These are phyloP conservation scores for Oophaga sylvatica DNA, from an alignment of 2,797 vertebrate genomes.

Conservation along the genomic window DNA sequence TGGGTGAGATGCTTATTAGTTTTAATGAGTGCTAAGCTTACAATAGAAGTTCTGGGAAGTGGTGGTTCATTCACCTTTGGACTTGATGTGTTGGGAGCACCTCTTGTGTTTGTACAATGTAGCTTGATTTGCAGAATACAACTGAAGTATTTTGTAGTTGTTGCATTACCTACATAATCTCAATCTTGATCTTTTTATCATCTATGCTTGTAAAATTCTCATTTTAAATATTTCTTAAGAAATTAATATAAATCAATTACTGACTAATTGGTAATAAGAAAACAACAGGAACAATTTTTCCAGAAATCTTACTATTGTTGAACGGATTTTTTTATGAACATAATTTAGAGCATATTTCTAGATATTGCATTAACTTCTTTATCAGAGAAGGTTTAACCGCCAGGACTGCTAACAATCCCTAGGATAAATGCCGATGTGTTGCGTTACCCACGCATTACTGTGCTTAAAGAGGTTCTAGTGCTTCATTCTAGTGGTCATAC, in stretches of 20 bases:
- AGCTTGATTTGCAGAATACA: neutral
- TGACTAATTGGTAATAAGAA: neutral
- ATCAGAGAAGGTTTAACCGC: too few species aligned
- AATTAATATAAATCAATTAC: neutral
- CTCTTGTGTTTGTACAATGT: slow-evolving; percentile 34
- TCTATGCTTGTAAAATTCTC: neutral
- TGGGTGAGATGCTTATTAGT: slow-evolving; percentile 50
- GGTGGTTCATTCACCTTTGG: slow-evolving; percentile 37
- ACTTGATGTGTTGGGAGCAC: slow-evolving; percentile 28
- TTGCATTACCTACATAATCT: neutral
- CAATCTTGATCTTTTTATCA: neutral
- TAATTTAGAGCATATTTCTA: too few species aligned
- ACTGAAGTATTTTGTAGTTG: neutral
- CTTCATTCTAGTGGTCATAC: too few species aligned
- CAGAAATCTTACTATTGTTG: too few species aligned
- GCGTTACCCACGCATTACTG: too few species aligned
- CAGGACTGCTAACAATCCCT: too few species aligned
- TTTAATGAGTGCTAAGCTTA: slow-evolving; percentile 41
- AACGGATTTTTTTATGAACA: too few species aligned
- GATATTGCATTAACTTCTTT: too few species aligned
- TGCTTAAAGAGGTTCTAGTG: too few species aligned
- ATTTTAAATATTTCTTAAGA: neutral
- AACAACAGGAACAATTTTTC: neutral
- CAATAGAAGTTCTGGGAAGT: slow-evolving; percentile 26
- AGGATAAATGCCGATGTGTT: too few species aligned